Percentiles rank a stretch among this genome's conserved stretches.
phyloP scores from a whole-genome alignment of 1,140 invertebrate genomes.

The Magallana gigas region DNA sequence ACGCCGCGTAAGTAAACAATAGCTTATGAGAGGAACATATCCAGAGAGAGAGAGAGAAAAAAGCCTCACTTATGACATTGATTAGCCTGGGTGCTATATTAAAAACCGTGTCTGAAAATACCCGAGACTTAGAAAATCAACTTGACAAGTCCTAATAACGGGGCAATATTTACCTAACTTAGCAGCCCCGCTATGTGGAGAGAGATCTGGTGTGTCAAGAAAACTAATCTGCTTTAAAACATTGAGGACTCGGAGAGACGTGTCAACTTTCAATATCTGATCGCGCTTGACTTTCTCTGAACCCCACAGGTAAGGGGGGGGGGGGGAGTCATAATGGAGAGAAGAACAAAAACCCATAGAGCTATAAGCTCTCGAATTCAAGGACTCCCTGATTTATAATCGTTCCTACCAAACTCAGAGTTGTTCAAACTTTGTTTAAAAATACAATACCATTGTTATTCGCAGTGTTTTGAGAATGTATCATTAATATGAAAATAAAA shows the following conservation, averaged over 20 bases:
- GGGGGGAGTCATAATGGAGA: too few relatives aligned
- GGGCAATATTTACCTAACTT: slow-evolving; percentile 13
- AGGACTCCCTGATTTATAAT: too few relatives aligned
- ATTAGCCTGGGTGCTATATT: neutral
- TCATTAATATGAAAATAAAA: too few relatives aligned
- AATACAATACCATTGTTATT: too few relatives aligned
- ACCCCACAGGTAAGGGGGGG: neutral
- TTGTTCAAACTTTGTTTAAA: too few relatives aligned
- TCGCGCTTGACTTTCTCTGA: neutral
- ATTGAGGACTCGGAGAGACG: neutral
- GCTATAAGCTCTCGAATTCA: too few relatives aligned
- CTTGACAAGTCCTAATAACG: neutral
- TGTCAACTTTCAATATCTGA: slow-evolving; percentile 18
- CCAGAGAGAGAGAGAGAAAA: neutral
- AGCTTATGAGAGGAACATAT: too few relatives aligned
- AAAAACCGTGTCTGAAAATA: neutral
- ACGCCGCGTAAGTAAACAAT: slow-evolving; percentile 12
- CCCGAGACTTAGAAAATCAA: slow-evolving; percentile 8
- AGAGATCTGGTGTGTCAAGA: neutral
- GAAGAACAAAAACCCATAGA: too few relatives aligned
- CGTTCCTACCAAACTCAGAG: too few relatives aligned
- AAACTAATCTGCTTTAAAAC: slow-evolving; percentile 15
- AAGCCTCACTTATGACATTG: neutral
- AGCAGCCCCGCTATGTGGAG: neutral
- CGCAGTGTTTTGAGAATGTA: too few relatives aligned